Evolutionary conservation across 30 jellyfish, hydroid and myxozoan species (phyloP).

Genomic region (Phacellophora camtschatica): DNA sequence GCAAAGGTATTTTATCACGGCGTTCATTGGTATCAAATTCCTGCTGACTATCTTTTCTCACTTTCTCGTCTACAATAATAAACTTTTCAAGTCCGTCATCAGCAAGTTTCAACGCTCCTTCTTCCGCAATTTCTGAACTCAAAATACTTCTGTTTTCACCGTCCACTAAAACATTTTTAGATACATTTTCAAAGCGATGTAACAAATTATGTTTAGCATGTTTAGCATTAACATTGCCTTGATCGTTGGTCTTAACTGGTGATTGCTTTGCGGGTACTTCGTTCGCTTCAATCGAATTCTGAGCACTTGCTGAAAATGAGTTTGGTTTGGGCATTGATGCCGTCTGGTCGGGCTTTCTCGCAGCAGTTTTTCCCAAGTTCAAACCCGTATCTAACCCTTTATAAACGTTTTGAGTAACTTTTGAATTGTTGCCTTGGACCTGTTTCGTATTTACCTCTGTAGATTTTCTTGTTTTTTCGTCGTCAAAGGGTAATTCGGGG

Average conservation of each 20-base stretch:
- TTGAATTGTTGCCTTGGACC: neutral
- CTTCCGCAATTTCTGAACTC: constrained; percentile 26
- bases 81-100: neutral
- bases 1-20: too few relatives aligned
- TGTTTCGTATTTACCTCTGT: neutral
- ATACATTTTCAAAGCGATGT: neutral
- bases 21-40: too few relatives aligned
- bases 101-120: neutral
- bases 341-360: neutral
- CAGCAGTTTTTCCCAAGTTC: neutral
- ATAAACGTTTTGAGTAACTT: neutral
- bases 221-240: constrained; percentile 13
- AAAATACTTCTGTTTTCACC: too few relatives aligned
- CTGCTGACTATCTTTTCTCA: too few relatives aligned
- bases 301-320: neutral
- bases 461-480: neutral
- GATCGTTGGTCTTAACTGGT: constrained; percentile 65
- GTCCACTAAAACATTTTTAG: neutral
- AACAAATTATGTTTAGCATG: constrained; percentile 1
- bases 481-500: constrained; percentile 86
- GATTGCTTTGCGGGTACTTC: constrained; percentile 52
- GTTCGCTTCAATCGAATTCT: neutral
- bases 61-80: too few relatives aligned
- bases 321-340: neutral
- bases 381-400: neutral